phyloP scores from a whole-genome alignment of 2,888 invertebrate species.

The Agriopis aurantiaria region DNA sequence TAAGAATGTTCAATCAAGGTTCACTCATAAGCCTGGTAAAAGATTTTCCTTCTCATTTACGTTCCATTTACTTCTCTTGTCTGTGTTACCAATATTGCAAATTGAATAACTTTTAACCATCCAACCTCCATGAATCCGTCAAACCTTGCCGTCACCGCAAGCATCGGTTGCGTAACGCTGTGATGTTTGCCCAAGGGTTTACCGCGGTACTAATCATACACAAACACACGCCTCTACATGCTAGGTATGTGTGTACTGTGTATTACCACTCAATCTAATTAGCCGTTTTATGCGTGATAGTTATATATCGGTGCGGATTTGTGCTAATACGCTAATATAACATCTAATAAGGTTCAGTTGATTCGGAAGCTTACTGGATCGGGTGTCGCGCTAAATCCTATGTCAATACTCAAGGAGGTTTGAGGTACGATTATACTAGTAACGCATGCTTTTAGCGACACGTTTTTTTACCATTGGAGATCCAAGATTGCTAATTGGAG shows the following conservation, averaged over 20 bases:
- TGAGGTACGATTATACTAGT: not conserved
- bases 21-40: too few relatives aligned
- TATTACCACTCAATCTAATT: conserved; percentile 20
- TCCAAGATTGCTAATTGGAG: conserved; percentile 9
- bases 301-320: conserved; percentile 21
- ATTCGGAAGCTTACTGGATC: conserved; percentile 12
- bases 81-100: too few relatives aligned
- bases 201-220: conserved; percentile 14
- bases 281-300: conserved; percentile 23
- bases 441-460: conserved; percentile 19
- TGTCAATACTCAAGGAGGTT: conserved; percentile 5
- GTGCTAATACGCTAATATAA: conserved; percentile 16
- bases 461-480: not conserved
- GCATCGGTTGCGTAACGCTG: not conserved
- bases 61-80: too few relatives aligned
- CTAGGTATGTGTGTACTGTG: conserved; percentile 11
- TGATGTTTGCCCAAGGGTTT: conserved; percentile 4
- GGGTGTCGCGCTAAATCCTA: conserved; percentile 13
- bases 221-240: conserved; percentile 14
- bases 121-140: too few relatives aligned
- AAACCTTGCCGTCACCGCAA: not conserved
- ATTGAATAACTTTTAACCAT: too few relatives aligned
- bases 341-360: not conserved
- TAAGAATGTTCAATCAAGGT: too few relatives aligned
- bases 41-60: too few relatives aligned